phyloP scores from a whole-genome alignment of 2,797 vertebrate genomes.

The Mareca penelope region DNA sequence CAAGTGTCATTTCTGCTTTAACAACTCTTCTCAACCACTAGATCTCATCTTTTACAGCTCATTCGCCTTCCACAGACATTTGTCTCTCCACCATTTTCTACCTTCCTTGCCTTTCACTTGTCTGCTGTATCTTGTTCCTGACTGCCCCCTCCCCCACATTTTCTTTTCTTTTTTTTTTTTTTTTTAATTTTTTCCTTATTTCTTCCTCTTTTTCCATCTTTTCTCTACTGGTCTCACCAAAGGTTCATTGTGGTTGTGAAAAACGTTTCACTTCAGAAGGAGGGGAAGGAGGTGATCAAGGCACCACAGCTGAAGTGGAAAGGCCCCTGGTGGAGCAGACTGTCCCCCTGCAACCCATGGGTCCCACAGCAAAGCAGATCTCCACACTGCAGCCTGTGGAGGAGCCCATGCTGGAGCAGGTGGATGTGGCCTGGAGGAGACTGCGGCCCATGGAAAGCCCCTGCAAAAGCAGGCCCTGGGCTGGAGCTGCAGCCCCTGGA shows the following conservation, averaged over 20 bases:
- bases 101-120: not conserved
- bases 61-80: not conserved
- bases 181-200: not conserved
- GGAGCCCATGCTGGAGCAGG: too few relatives aligned
- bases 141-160: too few relatives aligned
- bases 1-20: not conserved
- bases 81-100: not conserved
- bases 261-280: not conserved
- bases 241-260: not conserved
- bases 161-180: not conserved
- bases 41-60: not conserved
- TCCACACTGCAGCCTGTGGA: too few relatives aligned
- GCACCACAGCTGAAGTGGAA: too few relatives aligned
- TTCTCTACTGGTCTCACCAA: not conserved
- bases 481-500: too few relatives aligned
- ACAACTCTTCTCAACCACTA: not conserved
- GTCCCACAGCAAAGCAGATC: too few relatives aligned
- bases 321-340: too few relatives aligned
- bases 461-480: too few relatives aligned
- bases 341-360: too few relatives aligned
- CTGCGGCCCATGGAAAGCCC: too few relatives aligned
- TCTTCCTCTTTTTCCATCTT: not conserved
- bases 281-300: too few relatives aligned
- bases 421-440: too few relatives aligned
- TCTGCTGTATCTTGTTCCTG: not conserved